Evolutionary conservation across 2,888 invertebrate species (phyloP).

Genomic region (Cordylochernes scorpioides): DNA sequence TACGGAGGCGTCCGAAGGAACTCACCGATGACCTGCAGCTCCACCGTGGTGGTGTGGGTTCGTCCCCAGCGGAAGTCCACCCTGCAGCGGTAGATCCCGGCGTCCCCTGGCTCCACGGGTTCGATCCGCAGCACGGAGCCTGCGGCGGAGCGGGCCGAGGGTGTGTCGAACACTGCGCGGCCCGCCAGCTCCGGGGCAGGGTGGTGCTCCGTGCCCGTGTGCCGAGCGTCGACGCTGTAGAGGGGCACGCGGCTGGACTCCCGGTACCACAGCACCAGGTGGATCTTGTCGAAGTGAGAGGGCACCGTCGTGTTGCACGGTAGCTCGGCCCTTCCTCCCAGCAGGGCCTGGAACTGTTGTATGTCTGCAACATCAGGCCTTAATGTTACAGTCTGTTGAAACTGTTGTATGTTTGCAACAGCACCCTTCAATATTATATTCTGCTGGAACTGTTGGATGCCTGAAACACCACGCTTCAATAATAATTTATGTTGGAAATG

Average conservation of each 20-base stretch:
- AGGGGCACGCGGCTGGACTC: constrained; percentile 9
- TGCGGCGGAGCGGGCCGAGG: constrained; percentile 6
- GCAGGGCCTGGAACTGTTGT: constrained; percentile 10
- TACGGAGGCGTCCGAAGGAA: no score
- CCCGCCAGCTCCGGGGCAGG: constrained; percentile 7
- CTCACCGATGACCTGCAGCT: constrained; percentile 11
- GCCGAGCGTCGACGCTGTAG: constrained; percentile 10
- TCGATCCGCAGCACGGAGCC: constrained; percentile 8
- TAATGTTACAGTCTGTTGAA: no score
- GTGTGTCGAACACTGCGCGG: constrained; percentile 9
- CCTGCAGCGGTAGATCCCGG: constrained; percentile 10
- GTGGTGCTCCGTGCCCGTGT: constrained; percentile 10
- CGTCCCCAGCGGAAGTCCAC: constrained; percentile 12
- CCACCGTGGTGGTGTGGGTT: constrained; percentile 9
- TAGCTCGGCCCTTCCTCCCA: constrained; percentile 9
- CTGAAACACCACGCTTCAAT: no score
- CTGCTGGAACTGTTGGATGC: no score
- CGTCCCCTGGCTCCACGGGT: constrained; percentile 10
- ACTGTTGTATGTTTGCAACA: no score
- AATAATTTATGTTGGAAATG: no score
- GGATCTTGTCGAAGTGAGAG: constrained; percentile 9
- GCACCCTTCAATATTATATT: no score
- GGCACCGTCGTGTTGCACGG: constrained; percentile 21
- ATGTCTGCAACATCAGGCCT: no score
- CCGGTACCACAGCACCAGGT: constrained; percentile 11